Evolutionary conservation across 2,113 vertebrate species (phyloP).

Genomic region (Hiodon tergisus): DNA sequence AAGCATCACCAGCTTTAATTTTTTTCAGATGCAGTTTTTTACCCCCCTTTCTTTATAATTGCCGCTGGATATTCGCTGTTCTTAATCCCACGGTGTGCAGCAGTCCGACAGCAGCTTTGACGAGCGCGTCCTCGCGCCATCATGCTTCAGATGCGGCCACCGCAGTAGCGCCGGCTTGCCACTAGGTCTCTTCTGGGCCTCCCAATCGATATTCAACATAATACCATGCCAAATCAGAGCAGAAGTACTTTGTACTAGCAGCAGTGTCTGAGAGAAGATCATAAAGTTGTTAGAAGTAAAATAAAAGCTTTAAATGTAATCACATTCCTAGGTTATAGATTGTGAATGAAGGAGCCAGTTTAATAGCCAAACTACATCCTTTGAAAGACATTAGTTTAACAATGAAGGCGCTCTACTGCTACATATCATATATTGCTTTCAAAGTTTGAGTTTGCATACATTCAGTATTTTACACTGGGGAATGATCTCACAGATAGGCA

Average conservation of each 20-base stretch:
- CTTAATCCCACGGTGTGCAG: slow-evolving; percentile 13
- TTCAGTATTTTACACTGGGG: background rate
- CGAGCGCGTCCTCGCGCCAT: background rate
- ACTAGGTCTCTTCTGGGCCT: slow-evolving; percentile 16
- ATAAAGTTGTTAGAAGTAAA: too few species aligned
- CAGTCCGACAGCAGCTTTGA: slow-evolving; percentile 10
- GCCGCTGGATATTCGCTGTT: slow-evolving; percentile 17
- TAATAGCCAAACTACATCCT: too few species aligned
- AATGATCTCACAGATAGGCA: background rate
- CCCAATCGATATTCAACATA: slow-evolving; percentile 3
- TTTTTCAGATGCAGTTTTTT: slow-evolving; percentile 1
- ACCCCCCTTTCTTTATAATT: slow-evolving; percentile 6
- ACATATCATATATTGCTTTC: too few species aligned
- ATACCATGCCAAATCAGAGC: background rate
- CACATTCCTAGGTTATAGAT: too few species aligned
- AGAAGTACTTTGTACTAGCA: background rate
- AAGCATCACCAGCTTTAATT: background rate
- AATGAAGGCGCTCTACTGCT: too few species aligned
- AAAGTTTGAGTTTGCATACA: background rate
- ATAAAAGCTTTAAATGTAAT: too few species aligned
- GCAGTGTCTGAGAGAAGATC: too few species aligned
- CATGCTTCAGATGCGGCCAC: background rate
- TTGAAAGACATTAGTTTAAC: too few species aligned
- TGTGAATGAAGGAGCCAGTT: too few species aligned
- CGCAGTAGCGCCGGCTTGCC: slow-evolving; percentile 8